Conservation (phyloP, 2,888 invertebrate species). For the Heliconius charithonia region DNA sequence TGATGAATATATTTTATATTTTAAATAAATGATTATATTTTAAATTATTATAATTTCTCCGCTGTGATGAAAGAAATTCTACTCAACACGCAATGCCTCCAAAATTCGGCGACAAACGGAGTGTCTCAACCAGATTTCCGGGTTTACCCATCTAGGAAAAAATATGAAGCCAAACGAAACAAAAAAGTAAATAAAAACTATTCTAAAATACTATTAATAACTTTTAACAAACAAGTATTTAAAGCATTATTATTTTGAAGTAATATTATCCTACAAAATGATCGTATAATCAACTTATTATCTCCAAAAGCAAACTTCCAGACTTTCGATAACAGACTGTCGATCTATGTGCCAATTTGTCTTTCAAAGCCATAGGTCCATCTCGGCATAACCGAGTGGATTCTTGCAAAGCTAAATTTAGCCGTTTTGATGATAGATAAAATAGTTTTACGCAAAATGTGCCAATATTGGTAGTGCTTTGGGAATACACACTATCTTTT, state of each 20-base stretch:
- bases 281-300: background rate
- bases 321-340: conserved; percentile 31
- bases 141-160: too few species aligned
- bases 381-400: conserved; percentile 35
- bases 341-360: conserved; percentile 38
- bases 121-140: too few species aligned
- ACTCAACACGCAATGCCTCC: background rate
- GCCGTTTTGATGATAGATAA: conserved; percentile 35
- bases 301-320: conserved; percentile 14
- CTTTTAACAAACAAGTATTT: background rate
- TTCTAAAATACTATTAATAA: background rate
- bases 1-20: background rate
- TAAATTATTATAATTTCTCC: background rate
- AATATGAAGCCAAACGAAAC: too few species aligned
- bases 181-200: background rate
- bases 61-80: background rate
- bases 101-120: too few species aligned
- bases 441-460: conserved; percentile 18
- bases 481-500: background rate
- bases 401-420: conserved; percentile 41
- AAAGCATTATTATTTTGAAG: background rate
- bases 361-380: conserved; percentile 39
- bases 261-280: background rate
- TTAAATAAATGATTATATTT: background rate
- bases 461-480: background rate